Evolutionary conservation across 2,113 vertebrate genomes (phyloP).

Genomic region (Hemiscyllium ocellatum): DNA sequence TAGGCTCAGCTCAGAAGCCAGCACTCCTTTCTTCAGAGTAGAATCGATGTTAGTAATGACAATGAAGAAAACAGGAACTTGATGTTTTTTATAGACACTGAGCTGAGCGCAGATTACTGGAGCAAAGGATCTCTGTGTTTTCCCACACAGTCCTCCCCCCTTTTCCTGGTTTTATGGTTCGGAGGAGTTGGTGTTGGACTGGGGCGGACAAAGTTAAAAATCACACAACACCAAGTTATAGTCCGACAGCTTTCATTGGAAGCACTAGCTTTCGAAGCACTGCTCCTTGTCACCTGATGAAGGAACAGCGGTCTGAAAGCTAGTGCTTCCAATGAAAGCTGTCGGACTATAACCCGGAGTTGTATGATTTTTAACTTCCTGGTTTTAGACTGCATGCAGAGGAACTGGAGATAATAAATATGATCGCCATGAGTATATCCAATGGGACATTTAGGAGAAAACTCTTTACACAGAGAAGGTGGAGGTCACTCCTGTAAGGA

Average conservation of each 20-base stretch:
- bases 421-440: not conserved
- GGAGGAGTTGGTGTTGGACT: too few relatives aligned
- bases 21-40: not conserved
- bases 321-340: too few relatives aligned
- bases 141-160: not conserved
- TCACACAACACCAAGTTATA: too few relatives aligned
- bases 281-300: too few relatives aligned
- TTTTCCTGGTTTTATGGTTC: not conserved
- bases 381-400: not conserved
- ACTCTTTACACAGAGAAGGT: not conserved
- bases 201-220: too few relatives aligned
- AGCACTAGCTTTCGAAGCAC: too few relatives aligned
- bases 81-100: not conserved
- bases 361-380: too few relatives aligned
- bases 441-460: not conserved
- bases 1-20: not conserved
- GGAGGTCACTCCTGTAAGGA: not conserved
- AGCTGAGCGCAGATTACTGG: not conserved
- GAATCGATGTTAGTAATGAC: not conserved
- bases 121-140: not conserved
- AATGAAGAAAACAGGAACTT: conserved; percentile 26
- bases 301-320: too few relatives aligned
- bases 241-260: too few relatives aligned
- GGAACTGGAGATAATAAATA: not conserved
- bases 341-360: too few relatives aligned